Conservation (phyloP, 2,888 invertebrate species). For the Ametastegia equiseti region DNA sequence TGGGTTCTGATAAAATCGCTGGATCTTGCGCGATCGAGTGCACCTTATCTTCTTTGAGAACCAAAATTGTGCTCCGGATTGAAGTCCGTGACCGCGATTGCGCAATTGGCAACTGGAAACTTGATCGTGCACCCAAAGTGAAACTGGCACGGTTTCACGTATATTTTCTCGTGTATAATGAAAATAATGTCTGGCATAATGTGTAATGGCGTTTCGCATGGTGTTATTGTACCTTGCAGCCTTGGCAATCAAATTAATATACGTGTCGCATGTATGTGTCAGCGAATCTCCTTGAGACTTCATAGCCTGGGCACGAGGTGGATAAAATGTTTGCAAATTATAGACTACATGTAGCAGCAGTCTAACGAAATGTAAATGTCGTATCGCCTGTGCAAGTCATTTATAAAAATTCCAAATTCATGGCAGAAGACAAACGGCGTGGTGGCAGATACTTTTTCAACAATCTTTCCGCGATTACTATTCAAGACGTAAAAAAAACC, state of each 20-base stretch:
- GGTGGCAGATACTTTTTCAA: neutral
- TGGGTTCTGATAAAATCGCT: no score
- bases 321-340: neutral
- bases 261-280: neutral
- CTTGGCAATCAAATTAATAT: neutral
- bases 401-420: neutral
- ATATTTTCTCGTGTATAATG: neutral
- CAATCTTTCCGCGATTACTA: conserved; percentile 14
- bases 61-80: no score
- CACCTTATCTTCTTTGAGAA: no score
- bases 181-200: neutral
- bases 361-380: neutral
- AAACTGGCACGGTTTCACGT: neutral
- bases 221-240: neutral
- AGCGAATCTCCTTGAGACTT: neutral
- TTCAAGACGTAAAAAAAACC: neutral
- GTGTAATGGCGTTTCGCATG: neutral
- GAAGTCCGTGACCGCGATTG: neutral
- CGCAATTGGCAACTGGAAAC: neutral
- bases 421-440: neutral
- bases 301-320: neutral
- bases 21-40: no score
- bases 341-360: neutral
- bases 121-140: neutral
- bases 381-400: neutral